Evolutionary conservation across 2,797 vertebrate genomes (phyloP).

Genomic region (Sphenodon punctatus): DNA sequence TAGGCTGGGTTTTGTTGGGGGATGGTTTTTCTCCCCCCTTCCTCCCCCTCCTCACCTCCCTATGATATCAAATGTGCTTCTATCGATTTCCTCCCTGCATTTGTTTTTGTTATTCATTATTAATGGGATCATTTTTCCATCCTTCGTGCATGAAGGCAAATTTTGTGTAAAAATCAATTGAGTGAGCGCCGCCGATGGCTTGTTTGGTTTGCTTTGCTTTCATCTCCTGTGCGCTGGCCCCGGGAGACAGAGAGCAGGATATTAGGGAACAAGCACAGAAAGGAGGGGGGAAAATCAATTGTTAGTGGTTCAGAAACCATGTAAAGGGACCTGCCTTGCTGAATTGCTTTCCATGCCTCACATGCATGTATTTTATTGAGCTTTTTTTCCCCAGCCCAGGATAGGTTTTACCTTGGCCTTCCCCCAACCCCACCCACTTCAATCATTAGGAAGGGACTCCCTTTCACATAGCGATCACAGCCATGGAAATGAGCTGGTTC

Average conservation of each 20-base stretch:
- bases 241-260: conserved; percentile 49
- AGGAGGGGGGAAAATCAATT: conserved; percentile 6
- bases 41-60: conserved; percentile 50
- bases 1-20: background rate
- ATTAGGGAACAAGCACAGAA: conserved; percentile 50
- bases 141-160: conserved; percentile 77
- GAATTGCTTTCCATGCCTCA: background rate
- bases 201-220: conserved; percentile 74
- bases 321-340: background rate
- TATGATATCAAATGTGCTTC: conserved; percentile 68
- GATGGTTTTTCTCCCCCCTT: background rate
- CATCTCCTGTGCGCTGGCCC: conserved; percentile 67
- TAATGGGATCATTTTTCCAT: conserved; percentile 81
- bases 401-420: background rate
- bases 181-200: conserved; percentile 69
- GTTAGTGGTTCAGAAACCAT: conserved; percentile 18
- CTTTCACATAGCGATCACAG: background rate
- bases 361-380: background rate
- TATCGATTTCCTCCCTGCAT: conserved; percentile 78
- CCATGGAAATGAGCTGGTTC: background rate
- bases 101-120: conserved; percentile 84
- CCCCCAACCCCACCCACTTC: background rate
- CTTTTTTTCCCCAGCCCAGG: background rate
- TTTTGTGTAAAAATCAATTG: conserved; percentile 85
- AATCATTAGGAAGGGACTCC: background rate